Percentiles rank a stretch among this genome's conserved stretches.
phyloP scores from a whole-genome alignment of 1,140 invertebrate genomes.

The Semibalanus balanoides region DNA sequence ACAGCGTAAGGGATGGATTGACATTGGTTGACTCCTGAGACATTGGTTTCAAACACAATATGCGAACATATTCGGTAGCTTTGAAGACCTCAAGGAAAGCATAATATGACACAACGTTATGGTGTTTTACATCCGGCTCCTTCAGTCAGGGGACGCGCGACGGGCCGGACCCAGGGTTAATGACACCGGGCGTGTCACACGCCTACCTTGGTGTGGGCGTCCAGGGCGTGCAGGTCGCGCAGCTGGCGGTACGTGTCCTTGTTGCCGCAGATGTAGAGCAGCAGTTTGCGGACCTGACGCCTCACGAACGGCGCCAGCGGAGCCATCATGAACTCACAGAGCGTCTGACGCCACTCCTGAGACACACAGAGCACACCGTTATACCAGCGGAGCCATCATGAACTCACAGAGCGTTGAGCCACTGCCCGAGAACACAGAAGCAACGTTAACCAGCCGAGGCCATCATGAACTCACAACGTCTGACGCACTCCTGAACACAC shows the following conservation, averaged over 20 bases:
- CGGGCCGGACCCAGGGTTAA: too few species aligned
- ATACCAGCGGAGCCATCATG: constrained; percentile 71
- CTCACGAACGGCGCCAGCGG: constrained; percentile 38
- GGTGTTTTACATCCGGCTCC: too few species aligned
- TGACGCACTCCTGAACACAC: too few species aligned
- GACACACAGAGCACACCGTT: background rate
- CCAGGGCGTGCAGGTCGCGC: constrained; percentile 77
- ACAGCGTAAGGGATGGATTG: too few species aligned
- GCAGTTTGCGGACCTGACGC: constrained; percentile 54
- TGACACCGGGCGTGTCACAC: too few species aligned
- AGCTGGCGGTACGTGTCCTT: constrained; percentile 90
- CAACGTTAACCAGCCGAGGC: background rate
- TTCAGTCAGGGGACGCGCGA: too few species aligned
- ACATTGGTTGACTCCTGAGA: too few species aligned
- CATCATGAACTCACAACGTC: too few species aligned
- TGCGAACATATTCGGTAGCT: too few species aligned
- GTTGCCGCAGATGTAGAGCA: constrained; percentile 84
- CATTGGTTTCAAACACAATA: too few species aligned
- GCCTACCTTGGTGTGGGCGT: constrained; percentile 55
- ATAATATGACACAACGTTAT: too few species aligned
- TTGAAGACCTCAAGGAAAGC: too few species aligned
- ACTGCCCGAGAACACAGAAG: constrained; percentile 30
- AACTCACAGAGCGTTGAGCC: constrained; percentile 85
- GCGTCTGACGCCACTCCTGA: constrained; percentile 51
- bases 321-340: constrained; percentile 96